Base-by-base conservation (phyloP, 2,113 vertebrate genomes). In the Pseudorasbora parva region DNA sequence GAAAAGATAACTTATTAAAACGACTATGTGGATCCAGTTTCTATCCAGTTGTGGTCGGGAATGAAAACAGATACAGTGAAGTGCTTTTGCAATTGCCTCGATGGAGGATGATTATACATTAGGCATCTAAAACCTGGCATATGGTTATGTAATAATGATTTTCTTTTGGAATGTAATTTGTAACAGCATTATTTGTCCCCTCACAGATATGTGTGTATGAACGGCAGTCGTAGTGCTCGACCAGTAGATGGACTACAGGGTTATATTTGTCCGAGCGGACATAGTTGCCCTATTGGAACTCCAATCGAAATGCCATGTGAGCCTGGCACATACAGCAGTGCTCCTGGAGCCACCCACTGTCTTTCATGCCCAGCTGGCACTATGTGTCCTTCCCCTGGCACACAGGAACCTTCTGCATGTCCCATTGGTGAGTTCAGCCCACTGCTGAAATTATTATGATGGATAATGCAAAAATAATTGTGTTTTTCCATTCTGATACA, bases 251-350 rank as follows among this genome's bases (percentile, higher is more conserved):
- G 91, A 25, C 87, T 89, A 80, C 92, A 89, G 2, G 96, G 97
- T 2, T 97, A 98, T 89, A 88, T 89, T 9, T 98, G 97, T 82
- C 96, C 96, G 1, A 89, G 90, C 0, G 96, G 97, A 56, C 95
- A 96, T 89, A 90, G 78, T 87, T 99, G 97, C 88, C 95, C 95
- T 2, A 82, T 88, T 4, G 97, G 97, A 82, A 91, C 94, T 3
- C 89, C 81, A 62, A 69, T 85, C 0, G 95, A 96, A 54, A 47
- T 96, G 37, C 95, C 97, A 25, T 99, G 97, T 62, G 90, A 94
- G 84, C 95, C 96, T 27, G 96, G 97, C 60, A 96, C 92, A 11
- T 98, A 96, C 89, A 96, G 93, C 76, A 93, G 93, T 1, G 72
- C 87, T 37, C 89, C 91, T 0, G 97, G 96, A 4, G 93, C 94